Evolutionary conservation across 1,140 invertebrate genomes (phyloP).

Genomic region (Tetragonula clypearis): DNA sequence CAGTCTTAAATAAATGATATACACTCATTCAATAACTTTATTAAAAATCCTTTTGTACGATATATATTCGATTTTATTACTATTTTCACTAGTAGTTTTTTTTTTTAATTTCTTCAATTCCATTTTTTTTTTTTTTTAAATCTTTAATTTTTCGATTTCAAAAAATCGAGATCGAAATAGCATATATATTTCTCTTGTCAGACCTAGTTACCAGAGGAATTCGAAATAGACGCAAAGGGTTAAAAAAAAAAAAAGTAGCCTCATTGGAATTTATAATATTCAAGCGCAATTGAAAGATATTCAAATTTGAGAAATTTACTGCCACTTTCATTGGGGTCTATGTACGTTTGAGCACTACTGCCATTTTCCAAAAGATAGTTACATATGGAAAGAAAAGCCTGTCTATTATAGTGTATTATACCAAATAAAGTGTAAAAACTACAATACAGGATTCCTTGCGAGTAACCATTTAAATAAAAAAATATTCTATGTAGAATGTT

Average conservation of each 20-base stretch:
- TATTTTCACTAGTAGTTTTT: background rate
- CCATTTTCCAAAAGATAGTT: conserved; percentile 75
- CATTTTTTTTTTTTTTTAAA: background rate
- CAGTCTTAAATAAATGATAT: background rate
- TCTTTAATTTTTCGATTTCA: background rate
- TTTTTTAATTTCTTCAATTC: background rate
- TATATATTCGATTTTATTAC: background rate
- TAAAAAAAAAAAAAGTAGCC: background rate
- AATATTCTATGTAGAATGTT: conserved; percentile 1
- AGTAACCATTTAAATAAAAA: conserved; percentile 36
- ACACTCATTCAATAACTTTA: background rate
- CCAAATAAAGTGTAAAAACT: conserved; percentile 72
- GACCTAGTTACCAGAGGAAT: background rate
- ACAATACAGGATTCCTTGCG: conserved; percentile 14
- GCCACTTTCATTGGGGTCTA: conserved; percentile 75
- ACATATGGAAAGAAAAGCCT: conserved; percentile 64
- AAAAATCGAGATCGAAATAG: background rate
- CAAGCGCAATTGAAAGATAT: conserved; percentile 50
- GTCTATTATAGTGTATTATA: conserved; percentile 75
- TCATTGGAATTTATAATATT: conserved; percentile 29
- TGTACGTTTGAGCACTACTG: conserved; percentile 76
- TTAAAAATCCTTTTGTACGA: background rate
- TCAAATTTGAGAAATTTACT: conserved; percentile 73
- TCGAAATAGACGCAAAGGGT: background rate
- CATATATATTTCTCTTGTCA: background rate